phyloP scores from a whole-genome alignment of 1,140 invertebrate species.

The Papilio dardanus region DNA sequence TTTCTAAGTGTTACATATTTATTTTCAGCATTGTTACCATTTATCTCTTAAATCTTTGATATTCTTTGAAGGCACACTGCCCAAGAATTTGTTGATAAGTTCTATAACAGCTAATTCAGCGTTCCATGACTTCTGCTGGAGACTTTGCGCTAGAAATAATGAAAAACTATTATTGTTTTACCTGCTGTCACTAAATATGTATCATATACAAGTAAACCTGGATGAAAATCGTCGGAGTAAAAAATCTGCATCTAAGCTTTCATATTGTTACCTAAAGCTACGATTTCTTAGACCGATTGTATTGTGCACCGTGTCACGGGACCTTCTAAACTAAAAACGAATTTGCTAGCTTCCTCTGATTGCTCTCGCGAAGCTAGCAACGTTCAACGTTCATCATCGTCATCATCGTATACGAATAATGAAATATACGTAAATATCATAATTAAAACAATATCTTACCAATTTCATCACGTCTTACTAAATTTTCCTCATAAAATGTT shows the following conservation, averaged over 20 bases:
- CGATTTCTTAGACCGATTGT: too few species aligned
- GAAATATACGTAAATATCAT: neutral
- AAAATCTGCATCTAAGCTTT: too few species aligned
- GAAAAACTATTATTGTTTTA: neutral
- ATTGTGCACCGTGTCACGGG: too few species aligned
- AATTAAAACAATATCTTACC: conserved; percentile 55
- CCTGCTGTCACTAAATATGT: neutral
- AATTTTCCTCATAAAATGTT: conserved; percentile 87
- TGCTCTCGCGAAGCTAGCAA: too few species aligned
- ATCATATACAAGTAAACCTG: too few species aligned
- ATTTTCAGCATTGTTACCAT: conserved; percentile 73
- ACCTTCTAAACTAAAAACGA: too few species aligned
- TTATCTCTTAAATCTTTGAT: conserved; percentile 84
- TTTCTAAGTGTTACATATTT: neutral
- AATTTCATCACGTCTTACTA: conserved; percentile 80
- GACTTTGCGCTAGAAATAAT: conserved; percentile 44
- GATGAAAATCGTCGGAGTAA: too few species aligned
- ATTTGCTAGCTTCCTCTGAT: too few species aligned
- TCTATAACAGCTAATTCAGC: conserved; percentile 87
- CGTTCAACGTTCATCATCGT: too few species aligned
- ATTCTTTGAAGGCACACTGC: conserved; percentile 81
- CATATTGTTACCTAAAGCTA: too few species aligned
- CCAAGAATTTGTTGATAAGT: conserved; percentile 88
- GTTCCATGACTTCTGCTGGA: conserved; percentile 73
- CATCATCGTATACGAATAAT: too few species aligned